Evolutionary conservation across 2,888 invertebrate species (phyloP), one percentile per base, ranked within the genome.

Genomic region (Xestobium rufovillosum): DNA sequence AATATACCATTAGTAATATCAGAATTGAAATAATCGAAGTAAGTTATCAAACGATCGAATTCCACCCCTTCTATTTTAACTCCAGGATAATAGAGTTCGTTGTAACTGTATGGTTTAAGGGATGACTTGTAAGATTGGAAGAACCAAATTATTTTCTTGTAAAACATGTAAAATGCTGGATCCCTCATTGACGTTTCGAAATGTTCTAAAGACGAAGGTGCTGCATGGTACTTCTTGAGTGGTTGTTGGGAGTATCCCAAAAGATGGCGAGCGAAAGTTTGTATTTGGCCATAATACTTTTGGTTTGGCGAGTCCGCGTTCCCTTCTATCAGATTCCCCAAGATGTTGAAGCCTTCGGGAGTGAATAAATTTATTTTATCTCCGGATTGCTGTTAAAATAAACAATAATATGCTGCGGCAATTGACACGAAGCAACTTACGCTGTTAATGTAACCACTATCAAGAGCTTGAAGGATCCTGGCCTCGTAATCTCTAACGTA

Each of bases 151-250:
- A 81, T 68, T 43, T 72, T 73, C 56, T 78, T 77, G 70, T 68
- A 73, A 36, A 82, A 68, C 58, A 75, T 72, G 64, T 76, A 83
- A 70, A 79, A 80, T 16, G 75, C 75, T 4, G 83, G 82, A 52
- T 83, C 83, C 34, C 79, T 73, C 13, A 78, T 63, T 3, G 73
- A 67, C 4, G 80, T 79, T 54, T 78, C 75, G 51, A 71, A 73
- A 49, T 80, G 72, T 54, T 82, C 78, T 45, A 83, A 60, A 4
- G 67, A 73, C n/a, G 80, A 76, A 23, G 80, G 81, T 0, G 69
- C 63, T 36, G 73, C 65, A 40, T 72, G 45, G 6, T 8, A n/a
- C n/a, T 19, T 19, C 6, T n/a, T n/a, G 23, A 6, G 23, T 6
- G 6, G 23, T 6, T 19, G 6, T 8, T 8, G n/a, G n/a, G 23